Evolutionary conservation across 2,113 vertebrate species (phyloP), one percentile per base, ranked within the genome.

Genomic region (Glaucidium brasilianum): DNA sequence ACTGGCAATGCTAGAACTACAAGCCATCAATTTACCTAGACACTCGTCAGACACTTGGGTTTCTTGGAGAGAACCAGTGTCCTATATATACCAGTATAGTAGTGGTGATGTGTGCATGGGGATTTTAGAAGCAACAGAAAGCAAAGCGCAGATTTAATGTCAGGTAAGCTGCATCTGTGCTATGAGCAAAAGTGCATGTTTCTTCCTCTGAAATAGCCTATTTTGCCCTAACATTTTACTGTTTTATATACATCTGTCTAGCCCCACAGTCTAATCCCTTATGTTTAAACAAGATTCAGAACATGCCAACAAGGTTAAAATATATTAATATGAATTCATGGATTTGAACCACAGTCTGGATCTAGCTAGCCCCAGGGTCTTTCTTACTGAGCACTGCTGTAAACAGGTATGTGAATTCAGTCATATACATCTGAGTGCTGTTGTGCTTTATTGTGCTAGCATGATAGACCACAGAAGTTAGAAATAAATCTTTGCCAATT

Each of bases 101-200:
- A 45, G 26, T 20, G 19, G 4, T 41, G 32, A 39, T 60, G 21
- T 1, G 0, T 35, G 2, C 1, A 1, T 39, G 4, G 12, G 45
- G 12, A 37, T 60, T 71, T 77, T 17, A 32, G 29, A 85, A 88
- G 14, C 37, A 85, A 78, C 11, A 71, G n/a, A 53, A 62, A 39
- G 60, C 15, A 15, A 69, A 21, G 13, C 10, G 26, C 32, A 47
- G 43, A 9, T 32, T 41, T 74, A 32, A 32, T 3, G 6, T 50
- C n/a, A 75, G 6, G 25, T 75, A 20, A 62, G 12, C 27, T 55
- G n/a, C 7, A 25, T 45, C 55, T 71, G 8, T 67, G 22, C 26
- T 59, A 12, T 39, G 41, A 63, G 11, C 2, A 64, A 92, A 94
- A 91, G 53, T 18, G 10, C 2, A 2, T 25, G 2, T 47, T 79